Base-by-base conservation (phyloP, 30 jellyfish, hydroid and myxozoan genomes). In the Catostylus mosaicus region DNA sequence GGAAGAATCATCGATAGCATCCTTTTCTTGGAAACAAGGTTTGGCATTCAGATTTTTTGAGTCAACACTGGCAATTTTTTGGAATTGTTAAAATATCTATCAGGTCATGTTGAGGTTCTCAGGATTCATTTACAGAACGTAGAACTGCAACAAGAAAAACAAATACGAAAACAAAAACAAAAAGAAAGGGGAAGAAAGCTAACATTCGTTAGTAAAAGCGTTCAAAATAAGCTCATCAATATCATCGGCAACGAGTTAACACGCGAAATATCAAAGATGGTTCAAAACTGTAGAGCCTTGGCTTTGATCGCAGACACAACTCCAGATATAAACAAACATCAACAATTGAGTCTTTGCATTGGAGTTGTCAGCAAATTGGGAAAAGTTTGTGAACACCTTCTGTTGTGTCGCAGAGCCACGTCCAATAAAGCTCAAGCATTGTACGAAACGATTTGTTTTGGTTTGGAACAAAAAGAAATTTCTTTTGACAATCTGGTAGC, bases 181-280 rank as follows among this genome's bases (percentile, higher is more conserved):
- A n/a, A n/a, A n/a, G n/a, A n/a, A n/a, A n/a, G 90, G 47, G 90
- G 77, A 18, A 62, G 65, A 26, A 80, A 80, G 67, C 32, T 64
- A 24, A 80, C 83, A 64, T 80, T 80, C 40, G 45, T 62, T 19
- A 80, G 90, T 60, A 64, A 80, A 24, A 35, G 20, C 38, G 12
- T 67, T 22, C 77, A 80, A 30, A 80, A 65, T 45, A 34, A 30
- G 45, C 61, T 80, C 26, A 80, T 80, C 32, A 54, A 26, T 12
- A 80, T 80, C 34, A 80, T 80, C n/a, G n/a, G n/a, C n/a, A n/a
- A n/a, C n/a, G n/a, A n/a, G n/a, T n/a, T n/a, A n/a, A n/a, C n/a
- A n/a, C 45, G 83, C 16, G 67, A 32, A 26, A 31, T 63, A 27
- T 69, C 56, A 61, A 37, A 35, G 2, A 78, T 77, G 47, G 20